Base-by-base conservation (phyloP, 2,888 invertebrate species). In the Nomada ferruginata region DNA sequence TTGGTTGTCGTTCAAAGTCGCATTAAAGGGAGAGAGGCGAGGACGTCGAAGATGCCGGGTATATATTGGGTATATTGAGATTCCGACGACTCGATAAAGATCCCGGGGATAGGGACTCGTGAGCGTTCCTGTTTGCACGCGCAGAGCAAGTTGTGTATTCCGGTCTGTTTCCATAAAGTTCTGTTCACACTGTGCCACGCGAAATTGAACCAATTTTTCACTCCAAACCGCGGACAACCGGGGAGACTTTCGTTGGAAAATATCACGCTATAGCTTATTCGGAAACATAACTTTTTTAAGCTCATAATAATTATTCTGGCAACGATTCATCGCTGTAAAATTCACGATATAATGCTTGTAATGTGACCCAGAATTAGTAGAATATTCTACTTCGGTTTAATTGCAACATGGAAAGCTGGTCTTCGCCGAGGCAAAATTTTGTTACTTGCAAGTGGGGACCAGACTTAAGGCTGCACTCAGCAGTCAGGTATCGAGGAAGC, bases 61-160 rank as follows among this genome's bases (percentile, higher is more conserved):
- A 23, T 23, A 23, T 57, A 71, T 73, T 42, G 73, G 69, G 61
- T 83, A 71, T 76, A 81, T 77, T 69, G 61, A 72, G 79, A 81
- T 75, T 70, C 68, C 44, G n/a, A 57, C 63, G 55, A 70, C 65
- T 76, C 68, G 80, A 71, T 79, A 79, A 81, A 85, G 65, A 74
- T 72, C 59, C 44, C 36, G n/a, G 36, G 26, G 61, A 74, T 61
- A 55, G 55, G 55, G 44, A 74, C 26, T 53, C 26, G 29, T 68
- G 13, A 52, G n/a, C 26, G 36, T 52, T 70, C 71, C 73, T 44
- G 42, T 52, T 50, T 60, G 61, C 60, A 61, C 68, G 55, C 73
- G 42, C 57, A 66, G 57, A 59, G 73, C 53, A 53, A 72, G 59
- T 44, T 69, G 29, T 61, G 36, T 50, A 70, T 11, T 23, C 44